phyloP scores from a whole-genome alignment of 2,797 vertebrate genomes.

The Spinus olivaceus region DNA sequence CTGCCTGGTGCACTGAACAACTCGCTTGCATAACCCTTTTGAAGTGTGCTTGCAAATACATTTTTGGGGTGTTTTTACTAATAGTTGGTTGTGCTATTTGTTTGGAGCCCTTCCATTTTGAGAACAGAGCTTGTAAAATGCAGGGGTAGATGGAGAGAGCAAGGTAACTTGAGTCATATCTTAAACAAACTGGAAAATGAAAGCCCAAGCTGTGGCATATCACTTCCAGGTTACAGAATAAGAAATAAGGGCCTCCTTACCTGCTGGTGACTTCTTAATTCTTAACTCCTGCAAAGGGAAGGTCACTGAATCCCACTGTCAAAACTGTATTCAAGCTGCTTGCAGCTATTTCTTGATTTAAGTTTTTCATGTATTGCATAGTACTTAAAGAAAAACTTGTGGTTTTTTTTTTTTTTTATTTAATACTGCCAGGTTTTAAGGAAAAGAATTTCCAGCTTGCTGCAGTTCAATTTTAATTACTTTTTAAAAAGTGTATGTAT shows the following conservation, averaged over 20 bases:
- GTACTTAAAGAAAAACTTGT: not conserved
- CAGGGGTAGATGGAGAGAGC: not conserved
- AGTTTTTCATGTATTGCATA: not conserved
- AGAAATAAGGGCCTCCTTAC: not conserved
- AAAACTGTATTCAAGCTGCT: not conserved
- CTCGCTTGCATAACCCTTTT: not conserved
- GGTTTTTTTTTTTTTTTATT: not conserved
- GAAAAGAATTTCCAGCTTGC: not conserved
- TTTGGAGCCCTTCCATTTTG: not conserved
- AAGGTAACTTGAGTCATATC: not conserved
- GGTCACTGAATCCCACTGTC: not conserved
- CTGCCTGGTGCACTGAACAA: not conserved
- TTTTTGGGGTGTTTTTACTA: not conserved
- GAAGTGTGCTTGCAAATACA: not conserved
- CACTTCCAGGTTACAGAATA: not conserved
- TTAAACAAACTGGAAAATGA: not conserved
- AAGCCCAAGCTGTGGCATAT: not conserved
- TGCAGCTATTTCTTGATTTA: not conserved
- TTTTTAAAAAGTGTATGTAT: rapidly evolving
- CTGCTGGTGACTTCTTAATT: not conserved
- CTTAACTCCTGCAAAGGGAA: not conserved
- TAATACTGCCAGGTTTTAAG: not conserved
- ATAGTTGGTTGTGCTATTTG: not conserved
- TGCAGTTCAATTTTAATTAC: not conserved
- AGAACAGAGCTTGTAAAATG: not conserved